phyloP scores from a whole-genome alignment of 2,888 invertebrate genomes.

The Mamestra brassicae region DNA sequence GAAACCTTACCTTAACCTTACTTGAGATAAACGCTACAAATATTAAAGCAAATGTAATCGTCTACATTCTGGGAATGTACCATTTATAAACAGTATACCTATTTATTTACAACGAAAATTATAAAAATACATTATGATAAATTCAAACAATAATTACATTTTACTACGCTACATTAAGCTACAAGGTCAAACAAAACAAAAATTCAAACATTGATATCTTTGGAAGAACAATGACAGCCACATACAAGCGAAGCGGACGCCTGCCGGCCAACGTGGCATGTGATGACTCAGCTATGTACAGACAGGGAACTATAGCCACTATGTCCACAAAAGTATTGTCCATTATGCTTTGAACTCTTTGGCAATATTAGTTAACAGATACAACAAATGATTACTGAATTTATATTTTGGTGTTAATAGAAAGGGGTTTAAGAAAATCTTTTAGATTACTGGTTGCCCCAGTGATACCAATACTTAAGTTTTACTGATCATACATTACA shows the following conservation, averaged over 20 bases:
- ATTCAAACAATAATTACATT: constrained; percentile 62
- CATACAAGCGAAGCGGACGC: constrained; percentile 57
- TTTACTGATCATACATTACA: constrained; percentile 23
- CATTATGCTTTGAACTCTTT: constrained; percentile 67
- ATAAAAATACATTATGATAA: constrained; percentile 79
- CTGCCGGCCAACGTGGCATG: not conserved
- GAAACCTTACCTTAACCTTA: constrained; percentile 69
- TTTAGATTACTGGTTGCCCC: constrained; percentile 22
- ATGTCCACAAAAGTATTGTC: constrained; percentile 60
- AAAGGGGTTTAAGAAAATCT: constrained; percentile 6
- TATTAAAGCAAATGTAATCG: constrained; percentile 83
- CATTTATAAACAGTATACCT: constrained; percentile 74
- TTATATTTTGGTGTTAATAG: constrained; percentile 15
- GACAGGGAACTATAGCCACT: constrained; percentile 52
- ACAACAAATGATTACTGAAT: constrained; percentile 48
- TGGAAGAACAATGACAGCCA: constrained; percentile 68
- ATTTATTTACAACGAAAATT: constrained; percentile 80
- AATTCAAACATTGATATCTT: constrained; percentile 59
- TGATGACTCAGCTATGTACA: constrained; percentile 16
- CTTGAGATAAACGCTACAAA: constrained; percentile 74
- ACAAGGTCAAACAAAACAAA: constrained; percentile 63
- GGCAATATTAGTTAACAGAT: constrained; percentile 62
- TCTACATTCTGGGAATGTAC: constrained; percentile 86
- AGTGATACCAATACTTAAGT: constrained; percentile 31
- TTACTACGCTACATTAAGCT: constrained; percentile 65